phyloP scores from a whole-genome alignment of 2,113 vertebrate genomes.

The Mastomys natalensis region DNA sequence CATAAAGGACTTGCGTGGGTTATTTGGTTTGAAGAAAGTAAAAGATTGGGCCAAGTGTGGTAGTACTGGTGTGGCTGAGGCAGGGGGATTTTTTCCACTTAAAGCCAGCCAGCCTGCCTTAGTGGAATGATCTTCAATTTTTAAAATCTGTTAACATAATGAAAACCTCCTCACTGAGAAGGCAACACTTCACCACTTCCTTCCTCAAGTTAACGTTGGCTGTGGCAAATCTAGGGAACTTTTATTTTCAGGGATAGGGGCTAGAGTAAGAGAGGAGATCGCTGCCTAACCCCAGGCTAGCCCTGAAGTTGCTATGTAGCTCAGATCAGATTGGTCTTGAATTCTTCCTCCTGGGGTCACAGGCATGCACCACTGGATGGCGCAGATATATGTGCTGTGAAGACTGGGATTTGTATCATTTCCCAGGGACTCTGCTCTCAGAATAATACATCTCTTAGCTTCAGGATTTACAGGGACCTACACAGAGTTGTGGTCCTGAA shows the following conservation, averaged over 20 bases:
- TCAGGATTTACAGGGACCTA: background rate
- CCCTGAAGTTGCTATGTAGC: background rate
- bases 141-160: background rate
- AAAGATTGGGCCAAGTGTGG: background rate
- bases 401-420: background rate
- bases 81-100: background rate
- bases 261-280: background rate
- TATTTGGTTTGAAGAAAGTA: background rate
- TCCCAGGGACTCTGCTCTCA: background rate
- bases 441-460: background rate
- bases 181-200: background rate
- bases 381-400: background rate
- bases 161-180: background rate
- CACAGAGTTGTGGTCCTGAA: background rate
- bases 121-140: background rate
- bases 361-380: background rate
- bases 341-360: background rate
- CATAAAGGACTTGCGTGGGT: background rate
- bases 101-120: too few relatives aligned
- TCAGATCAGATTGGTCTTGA: background rate
- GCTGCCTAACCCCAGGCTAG: background rate
- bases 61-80: background rate
- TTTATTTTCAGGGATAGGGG: too few relatives aligned
- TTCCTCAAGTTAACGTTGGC: background rate
- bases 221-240: background rate